These are phyloP conservation scores for Elysia crispata DNA, from an alignment of 2,888 invertebrate species.

Conservation along the genomic window DNA sequence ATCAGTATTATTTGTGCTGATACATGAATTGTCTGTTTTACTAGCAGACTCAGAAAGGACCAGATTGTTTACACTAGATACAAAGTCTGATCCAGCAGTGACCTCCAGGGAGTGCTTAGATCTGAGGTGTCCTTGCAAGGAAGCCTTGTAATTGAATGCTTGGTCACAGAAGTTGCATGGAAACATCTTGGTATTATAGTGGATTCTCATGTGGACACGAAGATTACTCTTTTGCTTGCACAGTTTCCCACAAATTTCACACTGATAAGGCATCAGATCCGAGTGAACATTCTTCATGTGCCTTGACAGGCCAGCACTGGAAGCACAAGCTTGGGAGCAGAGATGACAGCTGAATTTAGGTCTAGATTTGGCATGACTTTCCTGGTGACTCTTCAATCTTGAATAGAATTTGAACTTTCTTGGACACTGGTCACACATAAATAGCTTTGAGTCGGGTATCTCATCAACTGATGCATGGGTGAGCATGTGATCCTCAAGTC, in stretches of 20 bases:
- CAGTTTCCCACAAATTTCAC: conserved; percentile 48
- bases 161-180: conserved; percentile 37
- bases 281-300: conserved; percentile 33
- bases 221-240: conserved; percentile 37
- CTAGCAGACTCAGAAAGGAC: too few relatives aligned
- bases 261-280: conserved; percentile 31
- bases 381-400: background rate
- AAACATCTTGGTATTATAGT: conserved; percentile 36
- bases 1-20: too few relatives aligned
- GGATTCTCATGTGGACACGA: conserved; percentile 44
- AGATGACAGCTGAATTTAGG: background rate
- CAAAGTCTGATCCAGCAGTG: too few relatives aligned
- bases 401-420: background rate
- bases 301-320: background rate
- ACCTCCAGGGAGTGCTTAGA: conserved; percentile 29
- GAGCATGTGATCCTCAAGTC: conserved; percentile 10
- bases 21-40: too few relatives aligned
- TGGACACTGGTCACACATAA: conserved; percentile 31
- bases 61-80: too few relatives aligned
- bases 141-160: conserved; percentile 46
- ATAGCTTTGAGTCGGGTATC: background rate
- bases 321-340: conserved; percentile 6
- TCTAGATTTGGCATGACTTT: background rate
- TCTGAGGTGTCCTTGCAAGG: conserved; percentile 39
- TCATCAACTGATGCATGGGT: background rate